phyloP scores from a whole-genome alignment of 2,113 vertebrate genomes.

The Rhabdomys dilectus region DNA sequence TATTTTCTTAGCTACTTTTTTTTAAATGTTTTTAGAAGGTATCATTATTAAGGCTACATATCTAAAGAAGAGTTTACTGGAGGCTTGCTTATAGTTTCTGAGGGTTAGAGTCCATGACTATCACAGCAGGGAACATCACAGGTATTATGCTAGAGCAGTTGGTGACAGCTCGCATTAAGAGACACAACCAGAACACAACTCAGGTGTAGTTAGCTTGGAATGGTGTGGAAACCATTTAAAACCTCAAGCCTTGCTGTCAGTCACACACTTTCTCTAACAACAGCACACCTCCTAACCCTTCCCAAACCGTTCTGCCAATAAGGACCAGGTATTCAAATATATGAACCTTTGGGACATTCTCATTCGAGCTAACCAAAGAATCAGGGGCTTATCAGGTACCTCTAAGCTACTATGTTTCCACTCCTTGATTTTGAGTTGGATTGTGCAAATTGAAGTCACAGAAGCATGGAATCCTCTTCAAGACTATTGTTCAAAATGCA shows the following conservation, averaged over 20 bases:
- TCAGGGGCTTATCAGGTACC: neutral
- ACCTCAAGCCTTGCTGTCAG: neutral
- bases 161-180: neutral
- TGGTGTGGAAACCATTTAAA: neutral
- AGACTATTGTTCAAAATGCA: neutral
- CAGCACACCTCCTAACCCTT: neutral
- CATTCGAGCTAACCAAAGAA: neutral
- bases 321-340: neutral
- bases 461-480: neutral
- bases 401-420: neutral
- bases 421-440: neutral
- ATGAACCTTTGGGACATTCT: neutral
- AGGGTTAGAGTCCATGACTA: neutral
- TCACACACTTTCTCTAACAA: neutral
- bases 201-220: neutral
- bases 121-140: neutral
- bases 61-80: neutral
- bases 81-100: neutral
- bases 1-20: neutral
- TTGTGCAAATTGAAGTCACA: neutral
- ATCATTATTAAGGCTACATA: neutral
- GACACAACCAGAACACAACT: neutral
- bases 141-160: neutral
- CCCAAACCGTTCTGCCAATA: neutral
- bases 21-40: neutral